Conservation (phyloP, 2,888 invertebrate species). For the Cyaniris semiargus region DNA sequence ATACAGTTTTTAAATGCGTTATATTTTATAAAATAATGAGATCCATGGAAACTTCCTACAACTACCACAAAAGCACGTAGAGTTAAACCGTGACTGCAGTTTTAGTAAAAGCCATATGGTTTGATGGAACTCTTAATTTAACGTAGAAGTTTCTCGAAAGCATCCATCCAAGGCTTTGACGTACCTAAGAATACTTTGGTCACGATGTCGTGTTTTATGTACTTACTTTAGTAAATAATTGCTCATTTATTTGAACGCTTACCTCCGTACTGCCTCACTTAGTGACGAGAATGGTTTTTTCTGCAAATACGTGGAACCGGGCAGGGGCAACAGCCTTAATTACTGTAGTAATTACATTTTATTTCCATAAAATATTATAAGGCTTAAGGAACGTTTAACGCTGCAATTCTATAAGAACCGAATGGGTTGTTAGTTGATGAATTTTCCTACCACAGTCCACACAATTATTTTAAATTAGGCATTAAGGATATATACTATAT, state of each 20-base stretch:
- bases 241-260: neutral
- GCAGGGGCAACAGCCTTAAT: neutral
- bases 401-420: neutral
- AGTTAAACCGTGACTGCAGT: neutral
- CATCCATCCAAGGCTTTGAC: no score
- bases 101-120: neutral
- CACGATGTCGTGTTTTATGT: neutral
- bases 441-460: neutral
- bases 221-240: neutral
- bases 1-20: no score
- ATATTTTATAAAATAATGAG: no score
- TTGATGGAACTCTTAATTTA: neutral
- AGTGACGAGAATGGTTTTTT: neutral
- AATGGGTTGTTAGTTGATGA: neutral
- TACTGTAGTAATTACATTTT: slow-evolving; percentile 21
- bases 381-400: slow-evolving; percentile 4
- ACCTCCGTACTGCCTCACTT: neutral
- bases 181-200: no score
- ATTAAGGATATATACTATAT: no score
- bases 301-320: neutral
- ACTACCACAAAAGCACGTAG: no score
- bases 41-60: neutral
- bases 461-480: neutral
- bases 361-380: slow-evolving; percentile 12
- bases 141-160: neutral